phyloP scores from a whole-genome alignment of 2,113 vertebrate species.

The Asarcornis scutulata region DNA sequence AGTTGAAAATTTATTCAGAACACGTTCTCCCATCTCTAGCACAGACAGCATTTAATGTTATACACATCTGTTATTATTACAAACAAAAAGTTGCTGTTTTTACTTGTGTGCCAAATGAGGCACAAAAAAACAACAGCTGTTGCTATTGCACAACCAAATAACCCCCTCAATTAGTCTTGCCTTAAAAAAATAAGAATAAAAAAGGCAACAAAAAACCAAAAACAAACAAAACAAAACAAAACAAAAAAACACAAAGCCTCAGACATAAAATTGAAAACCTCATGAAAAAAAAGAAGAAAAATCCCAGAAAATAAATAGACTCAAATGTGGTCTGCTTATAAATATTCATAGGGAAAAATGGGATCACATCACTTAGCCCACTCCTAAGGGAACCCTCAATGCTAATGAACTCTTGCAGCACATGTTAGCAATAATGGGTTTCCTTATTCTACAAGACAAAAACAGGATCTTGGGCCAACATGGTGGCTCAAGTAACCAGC shows the following conservation, averaged over 20 bases:
- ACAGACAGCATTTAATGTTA: slow-evolving; percentile 76
- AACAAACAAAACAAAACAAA: neutral
- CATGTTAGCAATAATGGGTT: slow-evolving; percentile 79
- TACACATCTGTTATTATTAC: slow-evolving; percentile 83
- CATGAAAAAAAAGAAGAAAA: slow-evolving; percentile 61
- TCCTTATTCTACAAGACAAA: slow-evolving; percentile 80
- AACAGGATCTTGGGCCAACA: slow-evolving; percentile 63
- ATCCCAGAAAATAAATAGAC: slow-evolving; percentile 57
- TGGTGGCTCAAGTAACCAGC: slow-evolving; percentile 72
- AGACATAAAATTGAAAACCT: slow-evolving; percentile 78
- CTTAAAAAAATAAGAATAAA: slow-evolving; percentile 53
- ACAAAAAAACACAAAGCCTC: slow-evolving; percentile 43
- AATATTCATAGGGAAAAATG: slow-evolving; percentile 80
- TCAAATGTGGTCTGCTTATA: slow-evolving; percentile 74
- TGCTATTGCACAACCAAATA: slow-evolving; percentile 80
- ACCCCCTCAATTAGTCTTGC: slow-evolving; percentile 73
- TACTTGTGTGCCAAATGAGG: slow-evolving; percentile 75
- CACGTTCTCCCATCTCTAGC: slow-evolving; percentile 53
- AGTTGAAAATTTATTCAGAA: slow-evolving; percentile 71
- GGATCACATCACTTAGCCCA: slow-evolving; percentile 71
- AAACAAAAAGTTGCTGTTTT: slow-evolving; percentile 79
- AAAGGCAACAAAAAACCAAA: neutral
- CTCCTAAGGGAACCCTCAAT: slow-evolving; percentile 71
- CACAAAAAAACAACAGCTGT: slow-evolving; percentile 81
- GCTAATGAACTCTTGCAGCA: slow-evolving; percentile 73